Conservation (phyloP, 2,888 invertebrate species). For the Sinopyrophorus schimmeli region DNA sequence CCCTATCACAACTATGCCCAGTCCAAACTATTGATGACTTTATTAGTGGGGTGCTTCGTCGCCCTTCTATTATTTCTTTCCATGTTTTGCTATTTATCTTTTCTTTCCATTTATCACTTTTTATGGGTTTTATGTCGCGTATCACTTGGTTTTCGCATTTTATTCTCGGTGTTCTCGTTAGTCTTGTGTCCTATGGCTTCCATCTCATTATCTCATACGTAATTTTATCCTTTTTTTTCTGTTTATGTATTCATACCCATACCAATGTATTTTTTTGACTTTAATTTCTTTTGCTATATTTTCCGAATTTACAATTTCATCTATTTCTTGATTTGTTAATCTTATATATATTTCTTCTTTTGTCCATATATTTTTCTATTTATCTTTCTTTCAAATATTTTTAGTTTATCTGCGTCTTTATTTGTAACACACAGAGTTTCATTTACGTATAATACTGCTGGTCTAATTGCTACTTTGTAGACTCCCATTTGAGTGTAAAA, state of each 20-base stretch:
- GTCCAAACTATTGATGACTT: too few species aligned
- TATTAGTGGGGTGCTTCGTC: too few species aligned
- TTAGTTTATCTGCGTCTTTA: constrained; percentile 2
- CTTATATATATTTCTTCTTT: constrained; percentile 1
- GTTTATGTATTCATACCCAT: background rate
- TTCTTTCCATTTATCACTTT: background rate
- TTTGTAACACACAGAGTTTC: background rate
- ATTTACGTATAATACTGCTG: background rate
- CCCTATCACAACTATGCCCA: too few species aligned
- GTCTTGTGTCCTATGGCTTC: background rate
- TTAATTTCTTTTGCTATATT: background rate
- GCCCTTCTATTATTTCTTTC: background rate
- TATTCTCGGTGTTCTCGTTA: background rate
- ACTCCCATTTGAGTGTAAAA: background rate
- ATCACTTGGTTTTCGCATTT: background rate
- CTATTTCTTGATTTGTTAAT: constrained; percentile 1
- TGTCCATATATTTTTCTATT: constrained; percentile 12
- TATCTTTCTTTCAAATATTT: background rate
- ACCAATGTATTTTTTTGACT: background rate
- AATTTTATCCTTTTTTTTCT: background rate
- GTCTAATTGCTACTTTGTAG: constrained; percentile 1
- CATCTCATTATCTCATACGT: too few species aligned
- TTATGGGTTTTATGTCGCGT: background rate
- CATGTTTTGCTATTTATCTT: background rate
- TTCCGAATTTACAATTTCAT: background rate